phyloP scores from a whole-genome alignment of 2,888 invertebrate species.

The Hypomecis atomaria region DNA sequence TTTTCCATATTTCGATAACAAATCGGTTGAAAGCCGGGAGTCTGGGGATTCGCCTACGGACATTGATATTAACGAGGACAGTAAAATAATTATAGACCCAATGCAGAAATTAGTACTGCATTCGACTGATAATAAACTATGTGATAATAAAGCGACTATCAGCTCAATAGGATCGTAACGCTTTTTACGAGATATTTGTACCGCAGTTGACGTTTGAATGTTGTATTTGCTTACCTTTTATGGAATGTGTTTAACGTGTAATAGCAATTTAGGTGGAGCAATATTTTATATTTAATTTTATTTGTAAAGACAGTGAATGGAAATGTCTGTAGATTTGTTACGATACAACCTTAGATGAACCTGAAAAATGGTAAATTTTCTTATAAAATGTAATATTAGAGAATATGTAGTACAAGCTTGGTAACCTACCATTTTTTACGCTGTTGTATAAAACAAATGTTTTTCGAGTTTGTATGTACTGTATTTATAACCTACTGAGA shows the following conservation, averaged over 20 bases:
- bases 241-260: conserved; percentile 44
- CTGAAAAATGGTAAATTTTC: not conserved
- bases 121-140: conserved; percentile 83
- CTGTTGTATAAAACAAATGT: too few species aligned
- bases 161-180: conserved; percentile 77
- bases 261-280: conserved; percentile 49
- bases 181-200: conserved; percentile 72
- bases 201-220: conserved; percentile 53
- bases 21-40: conserved; percentile 54
- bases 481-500: too few species aligned
- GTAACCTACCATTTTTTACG: not conserved
- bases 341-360: not conserved
- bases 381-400: not conserved
- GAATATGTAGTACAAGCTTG: not conserved
- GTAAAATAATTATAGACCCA: conserved; percentile 80
- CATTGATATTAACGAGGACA: conserved; percentile 59
- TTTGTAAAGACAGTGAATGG: conserved; percentile 17
- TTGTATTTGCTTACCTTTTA: conserved; percentile 61
- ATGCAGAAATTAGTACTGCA: conserved; percentile 82
- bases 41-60: conserved; percentile 33
- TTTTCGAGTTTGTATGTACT: too few species aligned
- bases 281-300: conserved; percentile 47
- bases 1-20: conserved; percentile 80
- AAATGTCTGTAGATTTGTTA: conserved; percentile 30
- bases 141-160: conserved; percentile 82